A percentile compares a stretch with the other conserved stretches of the same genome.
phyloP scores from a whole-genome alignment of 2,797 vertebrate genomes.

The Pseudochaenichthys georgianus region DNA sequence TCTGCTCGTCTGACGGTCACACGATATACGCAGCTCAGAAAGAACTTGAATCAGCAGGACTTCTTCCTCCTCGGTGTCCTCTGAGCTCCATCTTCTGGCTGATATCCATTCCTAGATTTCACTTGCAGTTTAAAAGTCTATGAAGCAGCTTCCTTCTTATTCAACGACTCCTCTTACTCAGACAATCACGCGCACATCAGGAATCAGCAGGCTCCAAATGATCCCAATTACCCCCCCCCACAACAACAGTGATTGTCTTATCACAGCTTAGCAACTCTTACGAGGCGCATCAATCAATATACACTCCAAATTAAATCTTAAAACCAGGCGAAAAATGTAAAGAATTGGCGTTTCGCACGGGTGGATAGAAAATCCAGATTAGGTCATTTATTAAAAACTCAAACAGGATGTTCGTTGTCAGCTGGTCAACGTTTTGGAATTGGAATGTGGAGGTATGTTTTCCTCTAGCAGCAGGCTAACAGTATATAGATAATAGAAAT shows the following conservation, averaged over 20 bases:
- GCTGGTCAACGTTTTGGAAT: too few species aligned
- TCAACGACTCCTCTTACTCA: not conserved
- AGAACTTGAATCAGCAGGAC: slow-evolving; percentile 28
- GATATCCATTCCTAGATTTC: slow-evolving; percentile 1
- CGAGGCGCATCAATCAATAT: not conserved
- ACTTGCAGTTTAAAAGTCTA: not conserved
- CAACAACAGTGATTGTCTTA: too few species aligned
- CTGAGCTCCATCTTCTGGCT: slow-evolving; percentile 11
- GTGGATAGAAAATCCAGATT: too few species aligned
- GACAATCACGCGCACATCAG: not conserved
- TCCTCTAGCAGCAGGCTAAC: too few species aligned
- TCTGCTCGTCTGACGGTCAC: not conserved
- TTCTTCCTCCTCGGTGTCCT: slow-evolving; percentile 19
- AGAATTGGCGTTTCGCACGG: too few species aligned
- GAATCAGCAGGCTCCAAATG: not conserved
- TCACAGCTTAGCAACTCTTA: not conserved
- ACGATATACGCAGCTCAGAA: slow-evolving; percentile 14
- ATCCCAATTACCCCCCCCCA: not conserved
- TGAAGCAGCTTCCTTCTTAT: not conserved
- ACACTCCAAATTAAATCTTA: not conserved
- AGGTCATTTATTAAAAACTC: too few species aligned
- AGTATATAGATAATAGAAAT: too few species aligned
- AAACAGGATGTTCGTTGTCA: too few species aligned
- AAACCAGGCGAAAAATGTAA: too few species aligned
- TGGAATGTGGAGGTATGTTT: too few species aligned